Percentiles rank a stretch among this genome's conserved stretches.
These are phyloP conservation scores for Drosophila quinaria DNA, from an alignment of 2,888 invertebrate genomes.

Conservation along the genomic window DNA sequence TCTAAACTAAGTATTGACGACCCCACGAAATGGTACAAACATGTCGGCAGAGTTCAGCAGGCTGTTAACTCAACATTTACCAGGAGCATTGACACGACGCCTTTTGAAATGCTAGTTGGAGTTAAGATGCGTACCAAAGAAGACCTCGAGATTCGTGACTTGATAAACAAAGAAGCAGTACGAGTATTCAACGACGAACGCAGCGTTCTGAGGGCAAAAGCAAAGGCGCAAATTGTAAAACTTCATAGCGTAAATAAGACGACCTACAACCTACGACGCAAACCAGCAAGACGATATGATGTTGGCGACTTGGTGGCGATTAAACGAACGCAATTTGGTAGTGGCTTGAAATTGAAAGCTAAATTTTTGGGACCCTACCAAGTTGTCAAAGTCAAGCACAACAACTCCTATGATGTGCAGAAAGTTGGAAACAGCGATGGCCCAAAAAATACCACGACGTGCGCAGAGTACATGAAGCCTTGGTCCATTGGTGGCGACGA, in stretches of 20 bases:
- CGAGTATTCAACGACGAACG: not conserved
- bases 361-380: constrained; percentile 25
- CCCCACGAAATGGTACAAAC: no score
- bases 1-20: no score
- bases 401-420: constrained; percentile 17
- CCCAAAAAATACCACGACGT: constrained; percentile 8
- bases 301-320: no score
- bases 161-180: no score
- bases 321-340: no score
- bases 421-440: constrained; percentile 11
- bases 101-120: constrained; percentile 8
- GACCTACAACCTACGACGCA: constrained; percentile 17
- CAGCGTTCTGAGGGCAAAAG: constrained; percentile 6
- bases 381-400: constrained; percentile 9
- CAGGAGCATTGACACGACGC: not conserved
- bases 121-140: not conserved
- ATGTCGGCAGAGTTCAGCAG: no score
- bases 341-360: constrained; percentile 22
- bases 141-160: not conserved
- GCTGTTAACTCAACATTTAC: no score
- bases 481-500: constrained; percentile 3
- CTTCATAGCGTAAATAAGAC: constrained; percentile 22
- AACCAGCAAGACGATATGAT: no score
- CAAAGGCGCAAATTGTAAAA: constrained; percentile 15
- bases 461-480: constrained; percentile 21